Percentiles rank a stretch among this genome's conserved stretches.
phyloP scores from a whole-genome alignment of 2,113 vertebrate genomes.

The Varanus salvator region DNA sequence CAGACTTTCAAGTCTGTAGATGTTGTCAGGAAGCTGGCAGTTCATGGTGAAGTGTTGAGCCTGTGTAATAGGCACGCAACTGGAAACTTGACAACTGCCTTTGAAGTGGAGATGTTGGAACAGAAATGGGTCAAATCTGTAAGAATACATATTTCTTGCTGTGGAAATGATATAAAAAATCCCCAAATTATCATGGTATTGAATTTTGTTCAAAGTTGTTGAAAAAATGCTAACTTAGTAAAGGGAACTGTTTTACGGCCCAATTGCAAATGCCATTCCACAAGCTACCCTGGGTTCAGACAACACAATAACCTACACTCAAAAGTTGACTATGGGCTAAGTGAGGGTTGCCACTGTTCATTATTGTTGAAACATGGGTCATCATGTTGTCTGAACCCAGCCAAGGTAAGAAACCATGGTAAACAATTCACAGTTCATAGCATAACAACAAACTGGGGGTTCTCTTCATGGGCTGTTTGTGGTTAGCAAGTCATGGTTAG shows the following conservation, averaged over 20 bases:
- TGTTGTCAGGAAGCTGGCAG: background rate
- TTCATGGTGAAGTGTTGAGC: background rate
- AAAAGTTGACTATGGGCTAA: too few species aligned
- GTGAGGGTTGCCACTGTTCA: too few species aligned
- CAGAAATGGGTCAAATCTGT: background rate
- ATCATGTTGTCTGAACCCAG: too few species aligned
- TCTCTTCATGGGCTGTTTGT: too few species aligned
- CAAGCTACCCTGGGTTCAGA: too few species aligned
- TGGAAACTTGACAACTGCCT: background rate
- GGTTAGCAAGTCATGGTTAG: too few species aligned
- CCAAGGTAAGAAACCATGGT: too few species aligned
- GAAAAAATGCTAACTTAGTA: background rate
- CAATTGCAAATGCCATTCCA: background rate
- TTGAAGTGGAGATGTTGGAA: background rate
- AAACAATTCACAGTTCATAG: too few species aligned
- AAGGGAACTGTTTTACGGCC: background rate
- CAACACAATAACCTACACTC: too few species aligned
- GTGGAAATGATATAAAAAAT: background rate
- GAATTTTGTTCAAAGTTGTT: background rate
- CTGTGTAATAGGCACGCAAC: background rate
- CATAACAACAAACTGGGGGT: too few species aligned
- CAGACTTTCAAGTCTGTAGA: background rate
- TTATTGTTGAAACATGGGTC: too few species aligned
- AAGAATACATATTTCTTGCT: background rate
- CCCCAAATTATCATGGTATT: background rate